Conservation (phyloP, 2,797 vertebrate species). For the Protonibea diacanthus region DNA sequence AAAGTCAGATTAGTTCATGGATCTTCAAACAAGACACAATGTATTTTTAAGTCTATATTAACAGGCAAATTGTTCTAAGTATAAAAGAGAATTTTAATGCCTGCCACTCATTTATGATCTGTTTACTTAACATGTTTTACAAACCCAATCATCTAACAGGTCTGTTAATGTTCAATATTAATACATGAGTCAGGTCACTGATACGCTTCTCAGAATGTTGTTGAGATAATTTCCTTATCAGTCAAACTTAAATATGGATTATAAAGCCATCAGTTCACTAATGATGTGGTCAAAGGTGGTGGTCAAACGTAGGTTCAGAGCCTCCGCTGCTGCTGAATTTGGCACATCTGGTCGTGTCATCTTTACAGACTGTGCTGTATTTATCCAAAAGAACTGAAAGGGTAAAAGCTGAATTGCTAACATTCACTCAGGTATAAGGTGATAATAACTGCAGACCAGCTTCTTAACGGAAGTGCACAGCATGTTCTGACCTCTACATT, state of each 20-base stretch:
- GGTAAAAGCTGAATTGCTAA: background rate
- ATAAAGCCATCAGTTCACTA: background rate
- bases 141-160: background rate
- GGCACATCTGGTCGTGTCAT: too few species aligned
- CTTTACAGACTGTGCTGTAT: too few species aligned
- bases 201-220: background rate
- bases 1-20: background rate
- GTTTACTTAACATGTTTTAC: background rate
- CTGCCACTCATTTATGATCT: background rate
- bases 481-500: background rate
- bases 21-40: background rate
- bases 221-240: constrained; percentile 1
- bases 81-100: background rate
- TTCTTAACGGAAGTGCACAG: background rate
- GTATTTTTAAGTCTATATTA: background rate
- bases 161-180: constrained; percentile 10
- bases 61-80: background rate
- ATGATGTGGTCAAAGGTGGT: background rate
- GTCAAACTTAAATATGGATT: background rate
- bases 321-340: too few species aligned
- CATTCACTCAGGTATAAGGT: background rate
- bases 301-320: too few species aligned
- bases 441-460: background rate
- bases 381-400: background rate
- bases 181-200: background rate